Evolutionary conservation across 2,113 vertebrate genomes (phyloP).

Genomic region (Melanotaenia duboulayi): DNA sequence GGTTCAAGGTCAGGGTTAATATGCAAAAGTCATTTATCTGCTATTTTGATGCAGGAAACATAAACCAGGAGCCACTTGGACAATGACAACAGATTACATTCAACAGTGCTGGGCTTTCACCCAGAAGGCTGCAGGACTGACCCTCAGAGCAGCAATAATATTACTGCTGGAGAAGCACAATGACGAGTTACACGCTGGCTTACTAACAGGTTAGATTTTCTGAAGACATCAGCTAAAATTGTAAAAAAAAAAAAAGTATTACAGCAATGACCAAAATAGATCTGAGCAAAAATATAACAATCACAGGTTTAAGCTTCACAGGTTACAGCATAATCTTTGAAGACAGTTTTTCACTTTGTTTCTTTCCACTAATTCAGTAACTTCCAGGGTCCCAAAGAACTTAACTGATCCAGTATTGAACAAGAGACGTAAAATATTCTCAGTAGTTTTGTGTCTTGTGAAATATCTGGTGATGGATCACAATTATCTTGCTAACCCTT

Average conservation of each 20-base stretch:
- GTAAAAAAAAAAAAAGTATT: not conserved
- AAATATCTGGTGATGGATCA: conserved; percentile 11
- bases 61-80: not conserved
- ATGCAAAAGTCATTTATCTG: conserved; percentile 17
- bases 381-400: too few relatives aligned
- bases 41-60: conserved; percentile 33
- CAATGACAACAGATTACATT: not conserved
- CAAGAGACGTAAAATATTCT: conserved; percentile 1
- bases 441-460: not conserved
- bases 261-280: not conserved
- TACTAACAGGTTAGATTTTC: not conserved
- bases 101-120: conserved; percentile 19
- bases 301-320: not conserved
- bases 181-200: conserved; percentile 4
- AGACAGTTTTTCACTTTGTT: not conserved
- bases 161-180: not conserved
- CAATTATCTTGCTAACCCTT: conserved; percentile 7
- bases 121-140: conserved; percentile 17
- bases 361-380: too few relatives aligned
- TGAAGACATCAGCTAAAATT: not conserved
- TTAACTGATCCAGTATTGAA: not conserved
- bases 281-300: not conserved
- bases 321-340: not conserved
- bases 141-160: conserved; percentile 8
- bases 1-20: conserved; percentile 27